Percentiles rank a stretch among this genome's conserved stretches.
Conservation (phyloP, 2,113 vertebrate species). For the Ceyx cyanopectus region DNA sequence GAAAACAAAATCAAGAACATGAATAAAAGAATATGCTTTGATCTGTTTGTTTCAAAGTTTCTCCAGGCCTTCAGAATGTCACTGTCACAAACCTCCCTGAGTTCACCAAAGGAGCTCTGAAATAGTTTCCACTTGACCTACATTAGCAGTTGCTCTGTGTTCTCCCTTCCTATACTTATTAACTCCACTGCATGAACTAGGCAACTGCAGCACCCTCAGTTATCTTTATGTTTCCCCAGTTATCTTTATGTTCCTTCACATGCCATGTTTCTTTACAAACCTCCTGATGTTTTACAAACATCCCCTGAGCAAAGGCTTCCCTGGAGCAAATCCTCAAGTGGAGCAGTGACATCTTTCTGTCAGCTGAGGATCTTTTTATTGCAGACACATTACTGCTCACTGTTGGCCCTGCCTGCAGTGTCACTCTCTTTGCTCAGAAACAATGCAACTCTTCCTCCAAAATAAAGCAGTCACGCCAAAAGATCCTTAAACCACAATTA, state of each 20-base stretch:
- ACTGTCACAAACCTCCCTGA: neutral
- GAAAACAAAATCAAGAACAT: neutral
- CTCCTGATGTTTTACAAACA: neutral
- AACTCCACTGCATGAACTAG: neutral
- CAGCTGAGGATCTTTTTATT: neutral
- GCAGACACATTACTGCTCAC: neutral
- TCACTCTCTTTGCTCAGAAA: neutral
- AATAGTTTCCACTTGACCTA: slow-evolving; percentile 29
- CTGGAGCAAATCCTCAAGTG: neutral
- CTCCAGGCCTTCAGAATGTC: neutral
- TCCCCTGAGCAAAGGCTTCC: neutral
- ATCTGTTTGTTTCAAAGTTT: slow-evolving; percentile 13
- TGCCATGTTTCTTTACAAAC: neutral
- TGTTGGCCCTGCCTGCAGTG: neutral
- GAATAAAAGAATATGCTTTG: neutral
- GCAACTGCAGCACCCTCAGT: neutral
- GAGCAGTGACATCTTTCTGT: neutral
- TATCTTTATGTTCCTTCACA: neutral
- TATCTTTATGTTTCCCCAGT: neutral
- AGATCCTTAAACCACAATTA: neutral
- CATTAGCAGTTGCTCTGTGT: neutral
- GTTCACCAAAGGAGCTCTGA: neutral
- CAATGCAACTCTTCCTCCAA: neutral
- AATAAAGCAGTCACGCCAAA: neutral
- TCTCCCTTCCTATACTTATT: neutral